These are phyloP conservation scores for Ceriagrion tenellum DNA, from an alignment of 2,888 invertebrate genomes.

Conservation along the genomic window DNA sequence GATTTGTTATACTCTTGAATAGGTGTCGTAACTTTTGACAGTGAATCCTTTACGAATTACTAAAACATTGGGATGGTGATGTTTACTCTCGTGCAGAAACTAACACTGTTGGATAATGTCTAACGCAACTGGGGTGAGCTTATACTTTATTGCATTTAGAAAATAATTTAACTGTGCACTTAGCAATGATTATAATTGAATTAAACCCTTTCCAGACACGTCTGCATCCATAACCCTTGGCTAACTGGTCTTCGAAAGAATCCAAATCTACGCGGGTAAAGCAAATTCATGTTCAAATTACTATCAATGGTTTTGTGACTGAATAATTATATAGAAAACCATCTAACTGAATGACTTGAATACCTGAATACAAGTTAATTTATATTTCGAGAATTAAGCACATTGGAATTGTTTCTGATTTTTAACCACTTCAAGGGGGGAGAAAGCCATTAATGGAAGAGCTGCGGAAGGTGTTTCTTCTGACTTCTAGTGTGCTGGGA, in stretches of 20 bases:
- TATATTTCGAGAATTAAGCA: background rate
- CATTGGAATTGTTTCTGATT: constrained; percentile 19
- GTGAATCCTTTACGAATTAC: no score
- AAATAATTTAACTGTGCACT: no score
- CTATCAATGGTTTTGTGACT: background rate
- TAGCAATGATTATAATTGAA: no score
- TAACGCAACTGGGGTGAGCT: no score
- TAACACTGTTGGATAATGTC: no score
- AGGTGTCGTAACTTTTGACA: no score
- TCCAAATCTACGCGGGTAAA: background rate
- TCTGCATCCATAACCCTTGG: no score
- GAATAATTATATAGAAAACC: background rate
- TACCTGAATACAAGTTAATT: background rate
- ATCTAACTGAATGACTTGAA: background rate
- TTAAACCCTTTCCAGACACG: no score
- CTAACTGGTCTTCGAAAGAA: background rate
- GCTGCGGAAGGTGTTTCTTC: constrained; percentile 71
- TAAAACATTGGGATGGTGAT: no score
- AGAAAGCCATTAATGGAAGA: constrained; percentile 69
- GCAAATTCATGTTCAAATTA: background rate
- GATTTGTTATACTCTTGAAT: no score
- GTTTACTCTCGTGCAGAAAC: no score
- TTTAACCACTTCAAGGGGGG: constrained; percentile 68
- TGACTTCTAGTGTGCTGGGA: constrained; percentile 72
- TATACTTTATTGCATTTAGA: no score